These are phyloP conservation scores for Eupithecia insigniata DNA, from an alignment of 2,888 invertebrate species.

Conservation along the genomic window DNA sequence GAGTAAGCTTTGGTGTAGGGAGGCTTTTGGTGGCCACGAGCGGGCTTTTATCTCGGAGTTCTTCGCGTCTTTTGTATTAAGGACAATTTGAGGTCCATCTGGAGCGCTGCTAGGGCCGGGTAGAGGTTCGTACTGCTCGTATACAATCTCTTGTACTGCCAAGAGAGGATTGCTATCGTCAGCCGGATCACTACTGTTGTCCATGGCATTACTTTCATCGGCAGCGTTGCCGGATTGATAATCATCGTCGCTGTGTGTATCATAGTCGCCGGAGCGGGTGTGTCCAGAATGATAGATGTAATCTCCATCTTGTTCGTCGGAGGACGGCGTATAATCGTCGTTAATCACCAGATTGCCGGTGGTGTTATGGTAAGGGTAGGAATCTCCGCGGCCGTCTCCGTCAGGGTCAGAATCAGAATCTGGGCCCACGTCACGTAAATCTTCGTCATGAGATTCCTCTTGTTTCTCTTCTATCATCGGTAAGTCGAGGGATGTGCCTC, in stretches of 20 bases:
- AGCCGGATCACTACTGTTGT: conserved; percentile 50
- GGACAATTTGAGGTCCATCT: conserved; percentile 32
- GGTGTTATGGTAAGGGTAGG: neutral
- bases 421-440: conserved; percentile 36
- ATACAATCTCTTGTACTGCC: conserved; percentile 15
- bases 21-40: conserved; percentile 41
- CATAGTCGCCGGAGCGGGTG: neutral
- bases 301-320: conserved; percentile 26
- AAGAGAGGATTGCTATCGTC: conserved; percentile 49
- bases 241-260: conserved; percentile 14
- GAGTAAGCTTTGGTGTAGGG: conserved; percentile 66
- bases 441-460: conserved; percentile 41
- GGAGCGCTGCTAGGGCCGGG: conserved; percentile 54
- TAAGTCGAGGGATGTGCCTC: conserved; percentile 69
- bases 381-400: neutral
- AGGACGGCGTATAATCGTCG: conserved; percentile 14
- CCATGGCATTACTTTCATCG: conserved; percentile 19
- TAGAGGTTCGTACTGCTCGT: conserved; percentile 21
- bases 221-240: conserved; percentile 12
- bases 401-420: conserved; percentile 35
- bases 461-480: conserved; percentile 68
- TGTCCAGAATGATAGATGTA: conserved; percentile 10
- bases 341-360: conserved; percentile 3
- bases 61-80: conserved; percentile 40
- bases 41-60: conserved; percentile 46